Conservation (phyloP, 2,888 invertebrate genomes). For the Zhuqinia jingwanae region DNA sequence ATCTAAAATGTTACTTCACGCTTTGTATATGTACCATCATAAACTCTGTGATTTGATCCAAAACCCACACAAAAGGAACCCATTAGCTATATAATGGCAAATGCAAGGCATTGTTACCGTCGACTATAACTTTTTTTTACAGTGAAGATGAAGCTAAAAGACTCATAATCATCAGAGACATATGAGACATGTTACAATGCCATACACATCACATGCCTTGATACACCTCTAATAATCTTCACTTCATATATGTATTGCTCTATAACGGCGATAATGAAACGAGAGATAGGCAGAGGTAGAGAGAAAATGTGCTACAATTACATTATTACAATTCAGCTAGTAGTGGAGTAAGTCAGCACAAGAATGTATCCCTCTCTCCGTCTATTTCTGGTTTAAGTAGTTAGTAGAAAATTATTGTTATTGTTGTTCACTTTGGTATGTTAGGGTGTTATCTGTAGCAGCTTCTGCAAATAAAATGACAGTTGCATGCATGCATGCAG, state of each 20-base stretch:
- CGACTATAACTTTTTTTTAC: background rate
- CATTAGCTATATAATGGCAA: slow-evolving; percentile 17
- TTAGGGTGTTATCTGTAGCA: background rate
- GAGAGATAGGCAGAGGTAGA: too few species aligned
- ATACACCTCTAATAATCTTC: too few species aligned
- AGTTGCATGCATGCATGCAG: background rate
- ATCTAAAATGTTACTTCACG: slow-evolving; percentile 3
- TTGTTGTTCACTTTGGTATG: background rate
- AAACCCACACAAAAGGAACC: slow-evolving; percentile 28
- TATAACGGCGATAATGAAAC: too few species aligned
- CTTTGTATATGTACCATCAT: background rate
- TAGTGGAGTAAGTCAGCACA: slow-evolving; percentile 3
- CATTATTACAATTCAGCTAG: background rate
- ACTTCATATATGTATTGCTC: too few species aligned
- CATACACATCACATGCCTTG: too few species aligned
- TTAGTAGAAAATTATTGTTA: slow-evolving; percentile 3
- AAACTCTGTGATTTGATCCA: slow-evolving; percentile 21
- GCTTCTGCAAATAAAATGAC: slow-evolving; percentile 31
- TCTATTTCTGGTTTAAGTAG: background rate
- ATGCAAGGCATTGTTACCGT: slow-evolving; percentile 20
- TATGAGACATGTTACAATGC: too few species aligned
- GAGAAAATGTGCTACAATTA: background rate
- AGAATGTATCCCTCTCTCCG: background rate
- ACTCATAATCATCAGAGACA: slow-evolving; percentile 10
- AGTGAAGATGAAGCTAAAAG: slow-evolving; percentile 13